Evolutionary conservation across 2,797 vertebrate genomes (phyloP), one percentile per base, ranked within the genome.

Genomic region (Trematomus bernacchii): DNA sequence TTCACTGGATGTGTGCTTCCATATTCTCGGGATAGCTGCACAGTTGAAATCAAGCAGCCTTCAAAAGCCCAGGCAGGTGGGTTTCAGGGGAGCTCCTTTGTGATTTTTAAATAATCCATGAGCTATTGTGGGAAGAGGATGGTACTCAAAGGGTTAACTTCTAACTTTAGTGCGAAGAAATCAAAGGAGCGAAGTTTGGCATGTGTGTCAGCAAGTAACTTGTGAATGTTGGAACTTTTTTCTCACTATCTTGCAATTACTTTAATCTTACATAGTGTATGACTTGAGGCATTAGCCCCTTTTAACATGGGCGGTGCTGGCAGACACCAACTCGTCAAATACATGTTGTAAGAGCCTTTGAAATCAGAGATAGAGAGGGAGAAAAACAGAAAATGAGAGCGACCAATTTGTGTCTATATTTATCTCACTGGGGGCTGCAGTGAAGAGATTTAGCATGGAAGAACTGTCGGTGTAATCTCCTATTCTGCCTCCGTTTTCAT

Each of bases 371-470:
- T 13, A 71, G 13, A 72, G 13, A n/a, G 12, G 42, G n/a, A 70
- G 66, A 33, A 30, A 66, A 55, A 30, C 47, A 52, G 16, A 81
- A 83, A 77, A 75, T 18, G 21, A 72, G 59, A 71, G 72, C 77
- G 60, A 71, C 72, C 60, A 73, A 75, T 66, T 86, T 85, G 80
- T 81, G 76, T 88, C 89, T 93, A 92, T 90, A 91, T 91, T 90
- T 91, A 90, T 93, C 91, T 89, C 67, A 76, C 79, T 42, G 72
- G 77, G 73, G 81, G 84, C 86, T 89, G 86, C 85, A 79, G 83
- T 86, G 88, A 93, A 87, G 71, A 88, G 87, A 91, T 93, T 94
- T 91, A 84, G 77, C 67, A 47, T 84, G 86, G 74, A 86, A 79
- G 78, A 87, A 87, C 88, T 81, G 86, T 79, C 73, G 64, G 74